A percentile compares a stretch with the other conserved stretches of the same genome.
Conservation (phyloP, 1,140 invertebrate genomes). For the Anastrepha obliqua region DNA sequence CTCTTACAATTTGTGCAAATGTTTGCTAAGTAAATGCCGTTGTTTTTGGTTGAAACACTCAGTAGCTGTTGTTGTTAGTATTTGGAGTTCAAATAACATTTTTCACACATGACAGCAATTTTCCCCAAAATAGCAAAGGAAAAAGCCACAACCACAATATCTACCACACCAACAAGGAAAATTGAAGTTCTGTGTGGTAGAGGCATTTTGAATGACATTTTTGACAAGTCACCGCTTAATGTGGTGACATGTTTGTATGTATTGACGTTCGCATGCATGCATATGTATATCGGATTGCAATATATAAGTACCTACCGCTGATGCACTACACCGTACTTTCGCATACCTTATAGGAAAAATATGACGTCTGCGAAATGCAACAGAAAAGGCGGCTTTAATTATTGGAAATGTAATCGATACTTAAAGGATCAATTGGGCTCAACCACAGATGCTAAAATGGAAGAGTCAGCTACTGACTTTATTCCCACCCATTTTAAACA, state of each 20-base stretch:
- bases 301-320: no score
- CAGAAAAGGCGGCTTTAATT: no score
- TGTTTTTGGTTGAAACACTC: not conserved
- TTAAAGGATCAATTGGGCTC: no score
- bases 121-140: conserved; percentile 47
- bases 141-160: not conserved
- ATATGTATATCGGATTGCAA: no score
- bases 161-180: not conserved
- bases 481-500: no score
- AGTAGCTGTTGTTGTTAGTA: conserved; percentile 44
- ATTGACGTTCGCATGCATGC: no score
- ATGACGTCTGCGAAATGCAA: no score
- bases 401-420: no score
- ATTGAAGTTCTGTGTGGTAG: not conserved
- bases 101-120: conserved; percentile 59
- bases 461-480: no score
- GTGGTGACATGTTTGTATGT: not conserved
- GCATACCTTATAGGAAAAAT: no score
- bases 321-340: no score
- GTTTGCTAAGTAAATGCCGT: not conserved
- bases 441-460: no score
- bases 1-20: conserved; percentile 28
- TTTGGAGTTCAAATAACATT: conserved; percentile 57
- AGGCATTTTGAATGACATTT: conserved; percentile 58
- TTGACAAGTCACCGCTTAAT: conserved; percentile 62